Evolutionary conservation across 2,888 invertebrate species (phyloP), one percentile per base, ranked within the genome.

Genomic region (Synergus laeviventris): DNA sequence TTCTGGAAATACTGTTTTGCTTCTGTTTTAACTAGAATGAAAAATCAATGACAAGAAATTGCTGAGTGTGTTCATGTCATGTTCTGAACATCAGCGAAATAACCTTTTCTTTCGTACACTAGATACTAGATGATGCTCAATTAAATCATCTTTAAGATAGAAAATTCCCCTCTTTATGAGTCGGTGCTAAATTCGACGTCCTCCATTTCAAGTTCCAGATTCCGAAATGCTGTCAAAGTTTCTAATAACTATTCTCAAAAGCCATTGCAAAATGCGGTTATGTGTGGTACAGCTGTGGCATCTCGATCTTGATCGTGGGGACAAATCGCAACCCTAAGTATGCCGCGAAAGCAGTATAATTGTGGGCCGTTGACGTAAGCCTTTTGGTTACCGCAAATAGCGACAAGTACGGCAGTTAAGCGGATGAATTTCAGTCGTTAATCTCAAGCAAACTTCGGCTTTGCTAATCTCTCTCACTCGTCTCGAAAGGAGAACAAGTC

Each of bases 361-460:
- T 75, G 59, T 74, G 73, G 42, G 42, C 70, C 70, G 31, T n/a
- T 70, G 70, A 49, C 12, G 70, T 70, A 12, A 24, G 24, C 49
- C 45, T 70, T 70, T 70, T 70, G 9, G 70, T 70, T 42, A n/a
- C 73, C 74, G 12, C 18, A 64, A 49, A 70, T 73, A 75, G 73
- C 75, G 66, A 77, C 76, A 75, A 76, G 56, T 56, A 73, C 60
- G 73, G 38, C 76, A 79, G 81, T 81, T 79, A 83, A 73, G 79
- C 73, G 66, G 80, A 81, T 76, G 75, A 75, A 81, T 80, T 81
- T 75, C 76, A 77, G 75, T 80, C 80, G 81, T 83, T 81, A 82
- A 81, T 83, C 82, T 81, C 73, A 75, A 16, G 64, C 74, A 81
- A 84, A 81, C 79, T 83, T 82, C 59, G 80, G 81, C 73, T 80